Evolutionary conservation across 2,113 vertebrate species (phyloP).

Genomic region (Sinocyclocheilus anophthalmus): DNA sequence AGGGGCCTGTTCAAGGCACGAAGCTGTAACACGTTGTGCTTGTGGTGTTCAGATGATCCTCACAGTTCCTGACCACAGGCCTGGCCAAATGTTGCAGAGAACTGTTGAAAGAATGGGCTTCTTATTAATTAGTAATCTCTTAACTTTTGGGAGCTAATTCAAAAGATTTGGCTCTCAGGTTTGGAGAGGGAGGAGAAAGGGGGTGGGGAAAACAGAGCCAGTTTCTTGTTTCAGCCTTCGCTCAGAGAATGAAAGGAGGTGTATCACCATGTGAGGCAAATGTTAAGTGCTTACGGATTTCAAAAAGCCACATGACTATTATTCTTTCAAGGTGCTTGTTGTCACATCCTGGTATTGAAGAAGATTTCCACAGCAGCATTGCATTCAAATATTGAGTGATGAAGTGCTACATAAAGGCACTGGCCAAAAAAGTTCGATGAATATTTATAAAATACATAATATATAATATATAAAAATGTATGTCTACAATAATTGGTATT

Average conservation of each 20-base stretch:
- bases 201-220: not conserved
- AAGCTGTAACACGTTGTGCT: slow-evolving; percentile 24
- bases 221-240: slow-evolving; percentile 36
- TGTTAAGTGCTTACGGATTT: slow-evolving; percentile 43
- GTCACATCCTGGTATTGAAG: slow-evolving; percentile 29
- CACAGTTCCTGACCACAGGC: not conserved
- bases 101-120: not conserved
- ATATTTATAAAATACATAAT: not conserved
- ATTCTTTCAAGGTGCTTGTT: slow-evolving; percentile 31
- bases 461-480: not conserved
- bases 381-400: not conserved
- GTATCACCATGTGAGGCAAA: slow-evolving; percentile 19
- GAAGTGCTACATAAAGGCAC: not conserved
- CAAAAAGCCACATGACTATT: slow-evolving; percentile 36
- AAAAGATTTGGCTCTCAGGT: not conserved
- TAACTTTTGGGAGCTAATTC: not conserved
- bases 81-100: not conserved
- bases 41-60: not conserved
- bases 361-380: not conserved
- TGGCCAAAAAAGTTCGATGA: not conserved
- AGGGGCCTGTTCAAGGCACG: not conserved
- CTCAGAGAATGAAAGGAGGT: slow-evolving; percentile 54
- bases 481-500: not conserved
- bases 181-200: not conserved
- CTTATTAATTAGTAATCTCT: slow-evolving; percentile 10